A percentile compares a stretch with the other conserved stretches of the same genome.
phyloP scores from a whole-genome alignment of 2,113 vertebrate species.

The Dipodomys merriami region DNA sequence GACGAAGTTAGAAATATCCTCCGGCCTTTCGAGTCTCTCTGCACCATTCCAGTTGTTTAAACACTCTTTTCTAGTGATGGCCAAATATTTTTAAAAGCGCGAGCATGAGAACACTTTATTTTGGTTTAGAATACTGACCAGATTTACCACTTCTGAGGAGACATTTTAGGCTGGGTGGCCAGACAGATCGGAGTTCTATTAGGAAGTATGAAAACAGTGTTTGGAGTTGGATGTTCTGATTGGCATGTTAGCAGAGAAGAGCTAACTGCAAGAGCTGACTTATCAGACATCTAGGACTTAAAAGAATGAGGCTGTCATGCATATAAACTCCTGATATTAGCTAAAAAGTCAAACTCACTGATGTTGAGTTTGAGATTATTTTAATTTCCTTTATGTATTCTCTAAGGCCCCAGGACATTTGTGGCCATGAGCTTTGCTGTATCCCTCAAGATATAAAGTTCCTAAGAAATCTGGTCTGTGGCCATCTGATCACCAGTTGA shows the following conservation, averaged over 20 bases:
- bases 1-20: not conserved
- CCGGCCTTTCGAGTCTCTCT: not conserved
- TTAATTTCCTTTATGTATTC: not conserved
- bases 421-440: not conserved
- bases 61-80: not conserved
- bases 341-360: not conserved
- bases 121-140: slow-evolving; percentile 6
- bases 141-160: not conserved
- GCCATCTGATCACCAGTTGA: not conserved
- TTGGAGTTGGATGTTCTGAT: not conserved
- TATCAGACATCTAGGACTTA: slow-evolving; percentile 9
- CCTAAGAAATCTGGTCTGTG: not conserved
- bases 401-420: not conserved
- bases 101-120: not conserved
- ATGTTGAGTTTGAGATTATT: not conserved
- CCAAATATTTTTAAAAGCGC: slow-evolving; percentile 48
- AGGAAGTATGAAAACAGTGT: not conserved
- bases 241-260: not conserved
- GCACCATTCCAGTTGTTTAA: not conserved
- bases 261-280: not conserved
- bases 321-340: not conserved
- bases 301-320: not conserved
- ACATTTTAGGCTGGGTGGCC: not conserved
- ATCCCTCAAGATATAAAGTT: not conserved
- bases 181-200: not conserved